Percentiles rank a stretch among this genome's conserved stretches.
phyloP scores from a whole-genome alignment of 1,140 invertebrate species.

The Cydia pomonella region DNA sequence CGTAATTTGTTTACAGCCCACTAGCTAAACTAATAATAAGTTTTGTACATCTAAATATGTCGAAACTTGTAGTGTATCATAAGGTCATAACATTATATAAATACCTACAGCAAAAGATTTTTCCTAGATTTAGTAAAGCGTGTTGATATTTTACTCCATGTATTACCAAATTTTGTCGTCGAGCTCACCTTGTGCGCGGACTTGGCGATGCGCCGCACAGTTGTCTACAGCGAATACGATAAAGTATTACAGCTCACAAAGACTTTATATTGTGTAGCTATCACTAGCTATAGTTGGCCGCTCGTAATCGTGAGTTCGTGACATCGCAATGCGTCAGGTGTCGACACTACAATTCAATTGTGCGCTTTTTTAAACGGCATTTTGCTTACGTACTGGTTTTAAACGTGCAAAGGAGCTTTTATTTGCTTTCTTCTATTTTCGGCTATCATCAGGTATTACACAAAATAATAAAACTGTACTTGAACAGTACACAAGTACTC shows the following conservation, averaged over 20 bases:
- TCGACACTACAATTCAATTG: constrained; percentile 29
- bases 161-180: not conserved
- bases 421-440: not conserved
- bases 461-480: too few species aligned
- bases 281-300: constrained; percentile 2
- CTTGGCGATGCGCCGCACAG: not conserved
- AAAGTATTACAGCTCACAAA: not conserved
- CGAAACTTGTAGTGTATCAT: not conserved
- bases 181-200: not conserved
- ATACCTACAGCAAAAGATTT: too few species aligned
- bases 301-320: constrained; percentile 27
- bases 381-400: constrained; percentile 6
- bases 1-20: not conserved
- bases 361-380: constrained; percentile 16
- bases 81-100: too few species aligned
- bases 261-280: not conserved
- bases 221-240: not conserved
- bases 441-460: not conserved
- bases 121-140: too few species aligned
- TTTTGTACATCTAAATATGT: not conserved
- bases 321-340: constrained; percentile 29
- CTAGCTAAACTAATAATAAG: too few species aligned
- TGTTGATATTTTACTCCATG: not conserved
- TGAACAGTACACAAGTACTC: too few species aligned
- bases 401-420: not conserved